phyloP scores from a whole-genome alignment of 2,797 vertebrate species.

The Enoplosus armatus region DNA sequence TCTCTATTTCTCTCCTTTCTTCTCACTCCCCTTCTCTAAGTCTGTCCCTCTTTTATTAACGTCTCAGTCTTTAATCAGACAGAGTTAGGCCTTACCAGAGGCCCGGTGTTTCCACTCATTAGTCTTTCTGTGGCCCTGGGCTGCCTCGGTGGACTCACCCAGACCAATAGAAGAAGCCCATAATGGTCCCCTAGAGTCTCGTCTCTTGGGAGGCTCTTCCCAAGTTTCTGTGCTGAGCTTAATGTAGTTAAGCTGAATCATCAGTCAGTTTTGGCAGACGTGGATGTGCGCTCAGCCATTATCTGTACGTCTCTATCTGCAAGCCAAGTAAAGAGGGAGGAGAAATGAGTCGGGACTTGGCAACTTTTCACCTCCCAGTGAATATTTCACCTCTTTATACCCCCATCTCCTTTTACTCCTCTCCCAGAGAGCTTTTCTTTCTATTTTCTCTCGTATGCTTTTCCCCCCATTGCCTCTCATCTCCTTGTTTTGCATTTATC shows the following conservation, averaged over 20 bases:
- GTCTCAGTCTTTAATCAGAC: constrained; percentile 78
- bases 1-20: constrained; percentile 26
- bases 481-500: constrained; percentile 72
- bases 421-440: constrained; percentile 43
- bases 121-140: constrained; percentile 74
- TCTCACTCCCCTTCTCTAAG: constrained; percentile 48
- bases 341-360: constrained; percentile 65
- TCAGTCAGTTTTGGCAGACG: constrained; percentile 67
- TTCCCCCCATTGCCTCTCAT: constrained; percentile 49
- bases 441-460: constrained; percentile 14
- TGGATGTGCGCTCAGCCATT: constrained; percentile 56
- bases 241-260: constrained; percentile 62
- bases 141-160: constrained; percentile 67
- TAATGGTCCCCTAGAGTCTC: constrained; percentile 71
- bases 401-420: constrained; percentile 54
- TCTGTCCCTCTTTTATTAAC: constrained; percentile 73
- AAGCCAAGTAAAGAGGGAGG: constrained; percentile 61
- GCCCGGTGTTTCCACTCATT: constrained; percentile 80
- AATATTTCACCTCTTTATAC: constrained; percentile 66
- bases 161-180: constrained; percentile 69
- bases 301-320: constrained; percentile 62
- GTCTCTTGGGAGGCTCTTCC: constrained; percentile 56
- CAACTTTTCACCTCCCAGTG: constrained; percentile 65
- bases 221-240: constrained; percentile 43
- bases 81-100: constrained; percentile 66